These are phyloP conservation scores for Platerodrilus igneus DNA, from an alignment of 2,888 invertebrate species.

Conservation along the genomic window DNA sequence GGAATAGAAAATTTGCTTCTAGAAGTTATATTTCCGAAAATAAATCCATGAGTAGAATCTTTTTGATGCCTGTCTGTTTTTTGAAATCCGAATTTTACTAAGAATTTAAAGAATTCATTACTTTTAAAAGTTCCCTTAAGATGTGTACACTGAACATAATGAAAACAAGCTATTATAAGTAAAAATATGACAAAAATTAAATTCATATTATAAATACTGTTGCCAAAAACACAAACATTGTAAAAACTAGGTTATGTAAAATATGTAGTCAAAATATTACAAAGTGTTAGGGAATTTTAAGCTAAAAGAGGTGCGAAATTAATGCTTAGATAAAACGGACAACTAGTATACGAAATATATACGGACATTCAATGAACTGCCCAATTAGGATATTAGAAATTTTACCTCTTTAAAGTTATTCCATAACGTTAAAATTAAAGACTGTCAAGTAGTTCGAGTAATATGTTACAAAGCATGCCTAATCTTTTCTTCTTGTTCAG, in stretches of 20 bases:
- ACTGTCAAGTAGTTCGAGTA: no score
- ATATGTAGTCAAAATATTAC: no score
- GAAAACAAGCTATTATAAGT: slow-evolving; percentile 28
- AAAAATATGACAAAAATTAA: slow-evolving; percentile 28
- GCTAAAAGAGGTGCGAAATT: no score
- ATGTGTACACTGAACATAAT: slow-evolving; percentile 47
- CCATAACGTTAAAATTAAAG: no score
- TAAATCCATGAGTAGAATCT: slow-evolving; percentile 86
- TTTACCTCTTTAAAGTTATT: no score
- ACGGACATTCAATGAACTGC: no score
- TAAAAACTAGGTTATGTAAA: slow-evolving; percentile 14
- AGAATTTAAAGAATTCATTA: slow-evolving; percentile 80
- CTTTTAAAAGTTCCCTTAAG: slow-evolving; percentile 62
- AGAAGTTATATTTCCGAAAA: slow-evolving; percentile 91
- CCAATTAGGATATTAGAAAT: no score
- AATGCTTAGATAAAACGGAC: no score
- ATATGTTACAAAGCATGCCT: no score
- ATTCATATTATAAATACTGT: slow-evolving; percentile 16
- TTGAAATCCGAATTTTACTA: slow-evolving; percentile 95
- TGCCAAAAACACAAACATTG: slow-evolving; percentile 17
- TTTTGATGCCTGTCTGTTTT: slow-evolving; percentile 85
- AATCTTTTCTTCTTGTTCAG: no score
- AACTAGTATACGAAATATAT: no score
- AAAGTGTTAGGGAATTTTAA: no score
- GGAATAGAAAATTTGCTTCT: slow-evolving; percentile 60